phyloP scores from a whole-genome alignment of 1,140 invertebrate species.

The Lordiphosa collinella region DNA sequence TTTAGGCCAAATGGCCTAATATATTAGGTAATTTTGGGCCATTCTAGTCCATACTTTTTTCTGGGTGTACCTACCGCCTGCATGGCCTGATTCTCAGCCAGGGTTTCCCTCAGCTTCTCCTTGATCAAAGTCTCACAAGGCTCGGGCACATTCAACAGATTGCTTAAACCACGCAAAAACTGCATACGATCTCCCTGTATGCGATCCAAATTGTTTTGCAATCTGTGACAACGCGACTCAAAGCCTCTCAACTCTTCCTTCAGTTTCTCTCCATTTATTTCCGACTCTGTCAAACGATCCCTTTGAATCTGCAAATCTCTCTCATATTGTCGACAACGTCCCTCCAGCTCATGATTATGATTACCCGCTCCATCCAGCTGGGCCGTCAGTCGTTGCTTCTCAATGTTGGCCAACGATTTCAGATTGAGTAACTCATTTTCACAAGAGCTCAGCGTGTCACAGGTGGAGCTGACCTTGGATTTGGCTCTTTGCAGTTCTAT shows the following conservation, averaged over 20 bases:
- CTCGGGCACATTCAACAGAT: conserved; percentile 80
- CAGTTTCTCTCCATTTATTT: conserved; percentile 73
- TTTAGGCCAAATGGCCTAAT: too few species aligned
- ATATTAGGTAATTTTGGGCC: too few species aligned
- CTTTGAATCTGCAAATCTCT: conserved; percentile 71
- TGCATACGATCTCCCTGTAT: conserved; percentile 70
- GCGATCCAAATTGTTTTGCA: conserved; percentile 74
- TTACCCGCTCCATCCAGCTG: conserved; percentile 67
- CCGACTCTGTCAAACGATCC: conserved; percentile 72
- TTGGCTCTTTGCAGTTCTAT: conserved; percentile 83
- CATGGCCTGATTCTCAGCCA: conserved; percentile 88
- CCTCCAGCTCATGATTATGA: conserved; percentile 74
- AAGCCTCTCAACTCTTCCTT: conserved; percentile 78
- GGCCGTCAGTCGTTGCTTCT: conserved; percentile 69
- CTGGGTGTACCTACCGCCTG: conserved; percentile 85
- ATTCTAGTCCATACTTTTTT: too few species aligned
- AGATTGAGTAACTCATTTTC: conserved; percentile 73
- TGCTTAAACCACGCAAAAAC: conserved; percentile 63
- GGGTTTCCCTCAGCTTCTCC: conserved; percentile 86
- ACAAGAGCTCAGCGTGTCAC: conserved; percentile 71
- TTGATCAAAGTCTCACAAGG: conserved; percentile 87
- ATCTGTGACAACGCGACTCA: conserved; percentile 74
- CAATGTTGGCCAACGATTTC: conserved; percentile 67
- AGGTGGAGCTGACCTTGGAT: conserved; percentile 80
- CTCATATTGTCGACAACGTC: conserved; percentile 68